Percentiles rank a stretch among this genome's conserved stretches.
These are phyloP conservation scores for Chouioia cunea DNA, from an alignment of 2,888 invertebrate species.

Conservation along the genomic window DNA sequence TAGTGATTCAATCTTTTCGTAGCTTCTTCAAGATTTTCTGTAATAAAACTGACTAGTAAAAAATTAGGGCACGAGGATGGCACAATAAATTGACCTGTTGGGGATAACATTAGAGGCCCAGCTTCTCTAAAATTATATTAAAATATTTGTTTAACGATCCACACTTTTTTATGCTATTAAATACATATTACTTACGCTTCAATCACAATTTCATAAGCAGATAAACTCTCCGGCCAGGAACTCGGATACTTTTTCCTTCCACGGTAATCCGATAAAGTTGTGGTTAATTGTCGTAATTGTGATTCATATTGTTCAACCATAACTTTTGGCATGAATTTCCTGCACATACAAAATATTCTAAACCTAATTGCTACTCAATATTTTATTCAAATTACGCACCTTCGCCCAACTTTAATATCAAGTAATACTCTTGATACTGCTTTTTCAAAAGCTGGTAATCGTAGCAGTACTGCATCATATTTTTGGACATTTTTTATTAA, in stretches of 20 bases:
- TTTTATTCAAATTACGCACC: slow-evolving; percentile 70
- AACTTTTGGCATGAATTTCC: slow-evolving; percentile 92
- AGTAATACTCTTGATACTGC: slow-evolving; percentile 86
- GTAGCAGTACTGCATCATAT: slow-evolving; percentile 79
- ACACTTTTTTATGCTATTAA: background rate
- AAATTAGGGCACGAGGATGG: slow-evolving; percentile 92
- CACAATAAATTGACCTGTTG: slow-evolving; percentile 92
- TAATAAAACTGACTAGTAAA: slow-evolving; percentile 86
- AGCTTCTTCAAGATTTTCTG: slow-evolving; percentile 82
- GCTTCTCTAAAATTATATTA: slow-evolving; percentile 77
- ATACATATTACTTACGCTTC: slow-evolving; percentile 80
- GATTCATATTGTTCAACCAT: slow-evolving; percentile 88
- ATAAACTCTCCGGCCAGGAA: slow-evolving; percentile 80
- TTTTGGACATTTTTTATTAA: slow-evolving; percentile 84
- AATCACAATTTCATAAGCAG: slow-evolving; percentile 85
- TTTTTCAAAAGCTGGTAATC: slow-evolving; percentile 87
- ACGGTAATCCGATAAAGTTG: slow-evolving; percentile 84
- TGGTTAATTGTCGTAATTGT: slow-evolving; percentile 86
- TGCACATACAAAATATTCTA: slow-evolving; percentile 70
- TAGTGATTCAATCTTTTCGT: slow-evolving; percentile 79
- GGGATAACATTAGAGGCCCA: slow-evolving; percentile 93
- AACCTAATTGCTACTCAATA: slow-evolving; percentile 63
- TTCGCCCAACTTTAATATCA: slow-evolving; percentile 85
- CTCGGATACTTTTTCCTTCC: slow-evolving; percentile 77
- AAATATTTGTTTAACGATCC: slow-evolving; percentile 26